Evolutionary conservation across 2,113 vertebrate species (phyloP), one percentile per base, ranked within the genome.

Genomic region (Pituophis catenifer): DNA sequence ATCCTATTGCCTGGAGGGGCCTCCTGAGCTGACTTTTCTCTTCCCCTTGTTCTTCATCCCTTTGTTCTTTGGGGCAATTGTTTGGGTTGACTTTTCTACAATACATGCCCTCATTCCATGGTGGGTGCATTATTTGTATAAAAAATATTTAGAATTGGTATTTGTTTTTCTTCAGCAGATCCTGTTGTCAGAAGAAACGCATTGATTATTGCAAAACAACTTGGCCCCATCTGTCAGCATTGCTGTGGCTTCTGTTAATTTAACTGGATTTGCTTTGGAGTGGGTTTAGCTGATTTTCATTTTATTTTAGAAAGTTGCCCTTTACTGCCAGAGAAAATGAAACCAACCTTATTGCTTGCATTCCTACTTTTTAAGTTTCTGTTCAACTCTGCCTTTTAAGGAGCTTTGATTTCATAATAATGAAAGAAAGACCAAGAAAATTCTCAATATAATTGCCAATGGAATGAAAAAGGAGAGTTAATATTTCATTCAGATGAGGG

Each of bases 351-450:
- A 75, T 29, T 23, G 13, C 91, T 58, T 50, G 24, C 8, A 65
- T 23, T 65, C 65, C 48, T 87, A n/a, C 38, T 29, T 48, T 86
- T 65, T 23, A 17, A 8, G 50, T 93, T 86, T 48, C 70, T 75
- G 48, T 90, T 93, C 90, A 94, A 89, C 52, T 19, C 26, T 26
- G 29, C 38, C 90, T 8, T 91, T 90, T 75, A 86, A 90, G 87
- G 90, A 86, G 87, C 75, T 86, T 44, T 75, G 88, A 75, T 59
- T 55, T 24, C 29, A 87, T 89, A 89, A 52, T 94, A 90, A 89
- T 50, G 7, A 57, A 59, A 52, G 57, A 44, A 44, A 44, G 3
- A 29, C 23, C n/a, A 2, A 38, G 23, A 44, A 70, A 58, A 52
- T 5, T 38, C 50, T 88, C 29, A 24, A 23, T 33, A n/a, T 53